Percentiles rank a stretch among this genome's conserved stretches.
Evolutionary conservation across 1,140 invertebrate species (phyloP).

Genomic region (Helicoverpa armigera): DNA sequence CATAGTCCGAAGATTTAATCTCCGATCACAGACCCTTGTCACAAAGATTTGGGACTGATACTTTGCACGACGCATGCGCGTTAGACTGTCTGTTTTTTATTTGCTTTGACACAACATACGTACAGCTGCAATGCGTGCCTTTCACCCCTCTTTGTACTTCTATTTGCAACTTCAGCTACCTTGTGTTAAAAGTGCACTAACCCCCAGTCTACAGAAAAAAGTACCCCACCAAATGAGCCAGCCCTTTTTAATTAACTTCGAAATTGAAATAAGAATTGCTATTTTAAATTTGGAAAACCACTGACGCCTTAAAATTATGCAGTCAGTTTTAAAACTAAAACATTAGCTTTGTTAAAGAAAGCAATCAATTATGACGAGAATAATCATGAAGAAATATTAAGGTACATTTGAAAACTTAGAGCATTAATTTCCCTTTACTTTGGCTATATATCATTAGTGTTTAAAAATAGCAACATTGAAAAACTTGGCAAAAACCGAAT

Average conservation of each 20-base stretch:
- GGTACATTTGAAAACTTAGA: background rate
- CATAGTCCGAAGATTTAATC: constrained; percentile 68
- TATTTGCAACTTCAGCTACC: no score
- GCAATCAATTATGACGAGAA: background rate
- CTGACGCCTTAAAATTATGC: background rate
- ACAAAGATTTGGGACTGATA: constrained; percentile 74
- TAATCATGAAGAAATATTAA: background rate
- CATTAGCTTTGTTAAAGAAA: background rate
- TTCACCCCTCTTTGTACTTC: background rate
- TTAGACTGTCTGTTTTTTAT: constrained; percentile 6
- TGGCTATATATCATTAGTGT: no score
- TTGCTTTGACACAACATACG: constrained; percentile 13
- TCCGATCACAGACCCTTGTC: constrained; percentile 71
- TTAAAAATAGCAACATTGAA: no score
- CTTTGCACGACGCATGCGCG: constrained; percentile 35
- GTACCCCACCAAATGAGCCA: background rate
- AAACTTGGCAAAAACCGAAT: no score
- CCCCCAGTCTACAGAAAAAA: background rate
- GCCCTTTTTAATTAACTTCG: background rate
- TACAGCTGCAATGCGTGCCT: background rate
- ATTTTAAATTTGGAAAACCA: background rate
- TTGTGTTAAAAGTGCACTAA: no score
- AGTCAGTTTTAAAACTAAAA: constrained; percentile 16
- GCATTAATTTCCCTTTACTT: background rate
- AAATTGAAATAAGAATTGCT: background rate